A percentile compares a stretch with the other conserved stretches of the same genome.
Evolutionary conservation across 2,888 invertebrate genomes (phyloP).

Genomic region (Netelia fuscicornis): DNA sequence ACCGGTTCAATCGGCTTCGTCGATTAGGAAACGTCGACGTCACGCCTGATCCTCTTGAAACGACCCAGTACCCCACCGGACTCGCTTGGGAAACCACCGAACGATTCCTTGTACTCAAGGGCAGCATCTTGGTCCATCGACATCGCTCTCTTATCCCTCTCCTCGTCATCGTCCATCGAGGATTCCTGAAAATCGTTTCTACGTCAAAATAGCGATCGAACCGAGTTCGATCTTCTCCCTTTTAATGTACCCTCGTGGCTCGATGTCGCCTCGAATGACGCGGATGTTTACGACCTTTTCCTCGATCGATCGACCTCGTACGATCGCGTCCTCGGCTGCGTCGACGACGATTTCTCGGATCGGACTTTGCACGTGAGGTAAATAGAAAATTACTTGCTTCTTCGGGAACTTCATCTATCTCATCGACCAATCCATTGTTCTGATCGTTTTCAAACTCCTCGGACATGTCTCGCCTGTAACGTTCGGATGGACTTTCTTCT

Average conservation of each 20-base stretch:
- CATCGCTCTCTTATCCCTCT: constrained; percentile 59
- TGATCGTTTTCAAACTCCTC: constrained; percentile 59
- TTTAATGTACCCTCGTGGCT: constrained; percentile 51
- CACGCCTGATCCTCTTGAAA: constrained; percentile 77
- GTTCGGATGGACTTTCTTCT: background rate
- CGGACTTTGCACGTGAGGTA: constrained; percentile 54
- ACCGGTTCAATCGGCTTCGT: background rate
- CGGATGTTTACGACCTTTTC: constrained; percentile 29
- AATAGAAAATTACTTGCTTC: constrained; percentile 56
- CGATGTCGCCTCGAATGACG: constrained; percentile 53
- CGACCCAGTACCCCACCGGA: constrained; percentile 73
- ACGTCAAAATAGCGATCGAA: constrained; percentile 15
- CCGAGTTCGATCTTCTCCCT: background rate
- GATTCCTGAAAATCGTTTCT: constrained; percentile 53
- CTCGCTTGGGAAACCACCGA: constrained; percentile 76
- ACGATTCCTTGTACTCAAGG: constrained; percentile 77
- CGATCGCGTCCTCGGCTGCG: constrained; percentile 51
- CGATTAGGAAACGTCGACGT: constrained; percentile 29
- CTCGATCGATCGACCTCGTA: constrained; percentile 38
- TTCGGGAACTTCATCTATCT: constrained; percentile 55
- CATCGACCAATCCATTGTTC: constrained; percentile 48
- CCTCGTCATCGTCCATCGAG: constrained; percentile 39
- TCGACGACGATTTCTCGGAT: constrained; percentile 44
- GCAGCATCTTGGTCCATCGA: constrained; percentile 64
- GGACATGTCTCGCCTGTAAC: constrained; percentile 51